A percentile compares a stretch with the other conserved stretches of the same genome.
These are phyloP conservation scores for Chelidonichthys spinosus DNA, from an alignment of 2,797 vertebrate genomes.

Conservation along the genomic window DNA sequence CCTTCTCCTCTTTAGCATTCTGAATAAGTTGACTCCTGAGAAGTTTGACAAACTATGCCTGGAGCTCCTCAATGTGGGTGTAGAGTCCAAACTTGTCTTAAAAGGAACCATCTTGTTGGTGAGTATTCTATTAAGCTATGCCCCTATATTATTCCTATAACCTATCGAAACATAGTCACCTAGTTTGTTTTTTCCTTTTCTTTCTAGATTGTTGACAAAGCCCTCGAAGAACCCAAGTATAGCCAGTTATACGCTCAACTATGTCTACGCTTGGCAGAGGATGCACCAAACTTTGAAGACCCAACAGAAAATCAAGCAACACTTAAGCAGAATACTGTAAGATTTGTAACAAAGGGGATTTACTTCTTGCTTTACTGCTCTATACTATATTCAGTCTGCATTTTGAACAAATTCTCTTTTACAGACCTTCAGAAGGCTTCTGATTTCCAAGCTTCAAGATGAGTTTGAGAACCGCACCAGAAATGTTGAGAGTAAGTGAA, in stretches of 20 bases:
- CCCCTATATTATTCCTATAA: neutral
- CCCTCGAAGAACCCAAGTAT: constrained; percentile 99
- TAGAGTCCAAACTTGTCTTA: constrained; percentile 98
- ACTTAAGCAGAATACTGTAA: constrained; percentile 98
- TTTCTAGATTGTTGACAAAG: constrained; percentile 98
- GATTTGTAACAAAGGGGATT: constrained; percentile 23
- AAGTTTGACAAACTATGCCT: constrained; percentile 99
- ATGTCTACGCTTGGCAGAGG: constrained; percentile 99
- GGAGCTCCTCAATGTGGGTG: constrained; percentile 99
- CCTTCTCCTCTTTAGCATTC: constrained; percentile 86
- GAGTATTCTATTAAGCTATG: constrained; percentile 61
- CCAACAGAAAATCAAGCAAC: constrained; percentile 92
- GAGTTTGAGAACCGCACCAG: constrained; percentile 99
- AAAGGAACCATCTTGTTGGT: constrained; percentile 99
- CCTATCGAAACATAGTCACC: neutral
- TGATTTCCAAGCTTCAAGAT: constrained; percentile 99
- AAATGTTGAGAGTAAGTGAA: constrained; percentile 96
- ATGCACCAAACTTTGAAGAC: constrained; percentile 99
- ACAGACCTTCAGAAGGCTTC: constrained; percentile 98
- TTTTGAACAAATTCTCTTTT: constrained; percentile 19
- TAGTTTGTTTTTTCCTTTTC: neutral
- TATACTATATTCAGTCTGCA: neutral
- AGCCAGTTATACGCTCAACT: constrained; percentile 98
- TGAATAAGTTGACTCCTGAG: constrained; percentile 99
- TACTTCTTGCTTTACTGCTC: fast-evolving